These are phyloP conservation scores for Dromaius novaehollandiae DNA, from an alignment of 2,113 vertebrate species.

Conservation along the genomic window DNA sequence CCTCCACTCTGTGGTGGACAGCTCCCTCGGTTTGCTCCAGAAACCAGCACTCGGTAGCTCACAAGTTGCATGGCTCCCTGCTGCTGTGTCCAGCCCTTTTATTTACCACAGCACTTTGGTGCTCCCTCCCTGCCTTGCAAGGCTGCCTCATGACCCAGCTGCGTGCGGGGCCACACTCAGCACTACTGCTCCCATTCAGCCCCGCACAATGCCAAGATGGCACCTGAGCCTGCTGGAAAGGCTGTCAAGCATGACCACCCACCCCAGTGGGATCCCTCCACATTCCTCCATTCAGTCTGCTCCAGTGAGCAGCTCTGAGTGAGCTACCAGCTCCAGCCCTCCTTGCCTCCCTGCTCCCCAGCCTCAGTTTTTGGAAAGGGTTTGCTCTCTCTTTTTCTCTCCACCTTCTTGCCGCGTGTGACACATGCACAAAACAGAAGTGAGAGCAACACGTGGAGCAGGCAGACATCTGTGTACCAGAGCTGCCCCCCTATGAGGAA, in stretches of 20 bases:
- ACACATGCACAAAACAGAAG: not conserved
- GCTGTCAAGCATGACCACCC: not conserved
- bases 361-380: not conserved
- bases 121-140: not conserved
- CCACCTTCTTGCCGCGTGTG: fast-evolving
- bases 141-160: not conserved
- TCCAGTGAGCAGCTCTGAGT: fast-evolving
- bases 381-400: not conserved
- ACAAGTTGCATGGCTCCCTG: not conserved
- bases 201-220: fast-evolving
- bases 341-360: fast-evolving
- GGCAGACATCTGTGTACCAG: fast-evolving
- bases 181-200: not conserved
- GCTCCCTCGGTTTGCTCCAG: not conserved
- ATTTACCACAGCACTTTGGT: fast-evolving
- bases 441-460: not conserved
- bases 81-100: fast-evolving
- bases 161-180: fast-evolving
- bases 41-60: not conserved
- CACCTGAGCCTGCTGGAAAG: not conserved
- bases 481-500: not conserved
- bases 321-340: not conserved
- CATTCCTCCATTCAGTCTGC: not conserved
- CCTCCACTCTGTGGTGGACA: not conserved
- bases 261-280: not conserved